These are phyloP conservation scores for Lacerta viridis DNA, from an alignment of 2,797 vertebrate species.

Conservation along the genomic window DNA sequence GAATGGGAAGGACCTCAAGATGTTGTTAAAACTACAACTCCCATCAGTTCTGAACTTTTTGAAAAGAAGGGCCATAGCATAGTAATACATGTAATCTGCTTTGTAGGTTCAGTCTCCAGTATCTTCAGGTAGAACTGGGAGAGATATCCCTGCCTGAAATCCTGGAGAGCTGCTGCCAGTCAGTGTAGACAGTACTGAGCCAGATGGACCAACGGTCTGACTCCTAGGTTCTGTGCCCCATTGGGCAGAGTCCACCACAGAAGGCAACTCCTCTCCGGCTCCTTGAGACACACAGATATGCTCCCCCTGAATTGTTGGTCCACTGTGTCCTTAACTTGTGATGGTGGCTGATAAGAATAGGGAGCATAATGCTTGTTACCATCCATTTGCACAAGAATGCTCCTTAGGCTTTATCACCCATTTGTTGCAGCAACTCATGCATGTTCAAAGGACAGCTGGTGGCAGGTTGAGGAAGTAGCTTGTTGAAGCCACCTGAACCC, in stretches of 20 bases:
- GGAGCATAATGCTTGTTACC: background rate
- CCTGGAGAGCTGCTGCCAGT: too few relatives aligned
- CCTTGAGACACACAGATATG: background rate
- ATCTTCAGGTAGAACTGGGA: too few relatives aligned
- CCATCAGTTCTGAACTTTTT: too few relatives aligned
- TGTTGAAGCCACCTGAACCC: conserved; percentile 36
- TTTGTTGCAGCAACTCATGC: background rate
- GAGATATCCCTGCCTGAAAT: too few relatives aligned
- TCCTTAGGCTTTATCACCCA: background rate
- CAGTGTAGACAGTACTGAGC: too few relatives aligned
- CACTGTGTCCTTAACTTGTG: background rate
- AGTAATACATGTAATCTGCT: too few relatives aligned
- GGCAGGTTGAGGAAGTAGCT: conserved; percentile 18
- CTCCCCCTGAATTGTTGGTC: background rate
- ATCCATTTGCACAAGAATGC: background rate
- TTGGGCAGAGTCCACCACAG: background rate
- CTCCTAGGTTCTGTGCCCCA: too few relatives aligned
- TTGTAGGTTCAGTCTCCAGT: too few relatives aligned
- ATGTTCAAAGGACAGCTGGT: background rate
- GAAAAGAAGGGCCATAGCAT: too few relatives aligned
- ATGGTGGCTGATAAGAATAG: background rate
- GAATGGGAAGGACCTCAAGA: background rate
- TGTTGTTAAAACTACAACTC: too few relatives aligned
- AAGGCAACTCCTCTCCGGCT: background rate
- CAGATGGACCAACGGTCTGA: too few relatives aligned